Base-by-base conservation (phyloP, 2,888 invertebrate species). In the Syrphus vitripennis region DNA sequence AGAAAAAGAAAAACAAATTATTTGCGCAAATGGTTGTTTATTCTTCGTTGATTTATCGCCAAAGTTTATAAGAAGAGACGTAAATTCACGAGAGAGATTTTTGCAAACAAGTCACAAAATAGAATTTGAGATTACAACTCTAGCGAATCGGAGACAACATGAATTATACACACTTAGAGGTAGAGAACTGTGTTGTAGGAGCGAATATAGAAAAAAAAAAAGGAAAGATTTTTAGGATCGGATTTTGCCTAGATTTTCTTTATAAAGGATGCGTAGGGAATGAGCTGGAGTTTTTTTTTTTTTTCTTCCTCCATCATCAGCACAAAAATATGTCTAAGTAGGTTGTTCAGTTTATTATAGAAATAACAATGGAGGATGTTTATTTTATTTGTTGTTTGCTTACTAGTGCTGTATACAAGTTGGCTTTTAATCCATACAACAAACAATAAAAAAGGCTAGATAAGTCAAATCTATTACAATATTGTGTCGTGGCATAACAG, bases 101-200 rank as follows among this genome's bases (percentile, higher is more conserved):
- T 81, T 72, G 86, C 86, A 86, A 86, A 82, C 86, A 86, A 86
- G 81, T 77, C 84, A 82, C 81, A 72, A 86, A 78, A 86, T 86
- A 81, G 77, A 86, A 86, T 86, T 82, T 69, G 26, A 77, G 86
- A 86, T 86, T 82, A 65, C 70, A 70, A 14, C 45, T 19, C 29
- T 37, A 19, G 16, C 29, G 45, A 65, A 45, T 65, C 53, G 42
- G 76, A 50, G 76, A 81, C 81, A 84, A 75, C 75, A 70, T 70
- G 63, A 59, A 75, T 57, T 31, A 45, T 50, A 53, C 21, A 40
- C 14, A 31, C 26, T 65, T n/a, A 19, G n/a, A 3, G 9, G 42
- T 6, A 4, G 14, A 24, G 9, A 16, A 10, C 14, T 4, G 16
- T 1, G 12, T 14, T 45, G 12, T 5, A 24, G 48, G 14, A 50